A percentile compares a stretch with the other conserved stretches of the same genome.
Evolutionary conservation across 1,140 invertebrate species (phyloP).

Genomic region (Drosophila kepulauana): DNA sequence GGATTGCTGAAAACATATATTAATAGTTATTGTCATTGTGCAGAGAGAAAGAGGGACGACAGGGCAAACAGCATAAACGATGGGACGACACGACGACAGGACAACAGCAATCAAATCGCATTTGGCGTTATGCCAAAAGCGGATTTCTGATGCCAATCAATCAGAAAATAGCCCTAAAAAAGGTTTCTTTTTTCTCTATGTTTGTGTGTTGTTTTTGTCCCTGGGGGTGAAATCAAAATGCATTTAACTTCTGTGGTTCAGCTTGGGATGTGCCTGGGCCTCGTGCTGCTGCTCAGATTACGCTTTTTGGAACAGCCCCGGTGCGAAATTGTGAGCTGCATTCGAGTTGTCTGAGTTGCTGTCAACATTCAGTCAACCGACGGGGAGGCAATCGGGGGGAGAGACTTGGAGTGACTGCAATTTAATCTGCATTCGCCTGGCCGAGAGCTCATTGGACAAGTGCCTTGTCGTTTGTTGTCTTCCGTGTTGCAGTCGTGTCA

Average conservation of each 20-base stretch:
- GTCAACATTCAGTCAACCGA: conserved; percentile 14
- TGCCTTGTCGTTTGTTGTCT: conserved; percentile 42
- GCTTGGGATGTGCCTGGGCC: conserved; percentile 16
- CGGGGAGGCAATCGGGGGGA: not conserved
- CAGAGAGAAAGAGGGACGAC: conserved; percentile 50
- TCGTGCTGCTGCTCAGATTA: conserved; percentile 14
- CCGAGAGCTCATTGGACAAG: conserved; percentile 49
- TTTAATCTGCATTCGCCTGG: conserved; percentile 62
- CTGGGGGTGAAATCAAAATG: conserved; percentile 74
- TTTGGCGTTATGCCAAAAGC: conserved; percentile 77
- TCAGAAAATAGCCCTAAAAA: conserved; percentile 64
- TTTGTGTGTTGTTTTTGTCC: conserved; percentile 12
- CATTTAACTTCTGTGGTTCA: conserved; percentile 78
- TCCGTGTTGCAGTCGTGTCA: conserved; percentile 40
- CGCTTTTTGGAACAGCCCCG: conserved; percentile 45
- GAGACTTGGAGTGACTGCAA: conserved; percentile 39
- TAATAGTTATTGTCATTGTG: conserved; percentile 63
- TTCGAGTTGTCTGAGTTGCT: not conserved
- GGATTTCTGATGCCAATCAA: conserved; percentile 80
- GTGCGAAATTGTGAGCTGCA: conserved; percentile 27
- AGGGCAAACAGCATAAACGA: conserved; percentile 10
- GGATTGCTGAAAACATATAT: conserved; percentile 78
- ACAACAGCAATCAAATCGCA: conserved; percentile 73
- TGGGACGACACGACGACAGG: not conserved
- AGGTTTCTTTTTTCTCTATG: conserved; percentile 23